Percentiles rank a stretch among this genome's conserved stretches.
Conservation (phyloP, 2,797 vertebrate genomes). For the Emys orbicularis region DNA sequence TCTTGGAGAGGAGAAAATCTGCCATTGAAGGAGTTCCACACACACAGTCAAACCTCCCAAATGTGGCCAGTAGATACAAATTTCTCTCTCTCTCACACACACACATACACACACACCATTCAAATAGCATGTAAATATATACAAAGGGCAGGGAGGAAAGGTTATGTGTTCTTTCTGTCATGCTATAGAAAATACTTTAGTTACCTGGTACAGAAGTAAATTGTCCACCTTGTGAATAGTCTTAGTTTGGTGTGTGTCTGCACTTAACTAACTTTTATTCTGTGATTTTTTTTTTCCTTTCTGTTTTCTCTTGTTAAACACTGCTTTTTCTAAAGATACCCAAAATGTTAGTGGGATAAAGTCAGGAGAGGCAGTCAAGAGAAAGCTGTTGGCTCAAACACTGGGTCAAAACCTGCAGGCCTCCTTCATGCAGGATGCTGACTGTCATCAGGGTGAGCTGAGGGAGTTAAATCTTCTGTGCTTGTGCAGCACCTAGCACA, state of each 20-base stretch:
- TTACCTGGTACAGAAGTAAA: neutral
- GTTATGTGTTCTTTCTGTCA: neutral
- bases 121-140: neutral
- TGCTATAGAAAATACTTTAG: neutral
- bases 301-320: neutral
- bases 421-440: neutral
- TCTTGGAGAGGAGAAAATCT: neutral
- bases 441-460: neutral
- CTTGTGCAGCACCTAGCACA: neutral
- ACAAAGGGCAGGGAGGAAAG: neutral
- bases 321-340: neutral
- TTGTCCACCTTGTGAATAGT: neutral
- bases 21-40: accelerated
- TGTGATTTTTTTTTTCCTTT: neutral
- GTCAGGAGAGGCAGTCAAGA: accelerated
- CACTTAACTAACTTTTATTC: neutral
- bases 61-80: neutral
- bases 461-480: neutral
- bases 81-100: neutral
- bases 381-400: neutral
- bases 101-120: neutral
- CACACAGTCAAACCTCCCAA: neutral
- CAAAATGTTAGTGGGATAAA: neutral
- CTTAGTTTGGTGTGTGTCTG: neutral
- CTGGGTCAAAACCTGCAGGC: neutral